Base-by-base conservation (phyloP, 2,888 invertebrate genomes). In the Pterobdella sp. region DNA sequence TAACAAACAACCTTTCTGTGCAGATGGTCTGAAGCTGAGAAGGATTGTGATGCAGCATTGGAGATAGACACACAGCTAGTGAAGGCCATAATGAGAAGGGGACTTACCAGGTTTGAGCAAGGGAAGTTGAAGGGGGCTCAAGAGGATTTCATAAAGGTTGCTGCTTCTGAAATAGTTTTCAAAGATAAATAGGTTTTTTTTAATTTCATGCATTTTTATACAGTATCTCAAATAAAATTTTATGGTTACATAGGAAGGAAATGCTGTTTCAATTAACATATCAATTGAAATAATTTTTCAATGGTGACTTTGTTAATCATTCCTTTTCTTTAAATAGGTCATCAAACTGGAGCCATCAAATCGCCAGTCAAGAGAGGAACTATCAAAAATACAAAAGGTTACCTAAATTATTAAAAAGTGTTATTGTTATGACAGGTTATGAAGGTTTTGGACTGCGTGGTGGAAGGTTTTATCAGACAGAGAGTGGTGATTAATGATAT, bases 121-220 rank as follows among this genome's bases (percentile, higher is more conserved):
- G 89, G 90, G 36, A 89, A 90, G 65, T 86, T 89, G 29, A 85
- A 88, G 29, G 87, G 89, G 63, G 93, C 94, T 0, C 87, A 88
- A 56, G 84, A 84, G 37, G 93, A 94, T 83, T 87, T 91, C 75
- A 84, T 85, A 42, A 87, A 87, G 78, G 88, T 91, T 0, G 49
- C 49, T n/a, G n/a, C n/a, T n/a, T n/a, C n/a, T n/a, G n/a, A n/a
- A n/a, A 42, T 42, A 42, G 49, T 22, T 42, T 42, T 42, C 49
- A n/a, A n/a, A n/a, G n/a, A n/a, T n/a, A n/a, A n/a, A n/a, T n/a
- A n/a, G n/a, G n/a, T n/a, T n/a, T n/a, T n/a, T n/a, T n/a, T n/a
- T n/a, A n/a, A n/a, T n/a, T n/a, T n/a, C n/a, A n/a, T n/a, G n/a
- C n/a, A n/a, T n/a, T n/a, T n/a, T n/a, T n/a, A n/a, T n/a, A n/a